These are phyloP conservation scores for Arothron firmamentum DNA, from an alignment of 2,113 vertebrate genomes.

Conservation along the genomic window DNA sequence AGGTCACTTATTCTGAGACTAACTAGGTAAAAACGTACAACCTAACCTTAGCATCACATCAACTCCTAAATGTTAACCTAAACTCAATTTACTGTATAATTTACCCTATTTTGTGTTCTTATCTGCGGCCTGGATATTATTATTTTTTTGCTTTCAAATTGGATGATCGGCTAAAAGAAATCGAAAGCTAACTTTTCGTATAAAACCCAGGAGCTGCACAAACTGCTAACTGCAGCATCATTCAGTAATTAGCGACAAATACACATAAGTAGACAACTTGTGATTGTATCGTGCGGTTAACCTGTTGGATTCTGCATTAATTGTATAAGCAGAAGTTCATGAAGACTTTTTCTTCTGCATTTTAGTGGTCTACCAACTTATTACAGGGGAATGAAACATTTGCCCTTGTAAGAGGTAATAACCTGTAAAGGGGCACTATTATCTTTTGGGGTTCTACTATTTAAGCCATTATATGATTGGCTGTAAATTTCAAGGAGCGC, in stretches of 20 bases:
- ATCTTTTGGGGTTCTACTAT: constrained; percentile 3
- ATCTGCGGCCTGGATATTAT: too few species aligned
- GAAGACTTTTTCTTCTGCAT: not conserved
- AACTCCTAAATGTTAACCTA: not conserved
- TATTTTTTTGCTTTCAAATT: too few species aligned
- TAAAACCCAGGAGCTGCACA: too few species aligned
- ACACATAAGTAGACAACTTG: too few species aligned
- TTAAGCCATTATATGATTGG: constrained; percentile 1
- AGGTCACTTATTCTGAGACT: constrained; percentile 2
- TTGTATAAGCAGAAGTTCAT: not conserved
- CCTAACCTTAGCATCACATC: not conserved
- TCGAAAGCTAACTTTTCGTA: too few species aligned
- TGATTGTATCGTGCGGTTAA: too few species aligned
- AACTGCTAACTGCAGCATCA: too few species aligned
- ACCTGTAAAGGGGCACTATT: constrained; percentile 14
- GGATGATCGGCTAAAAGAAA: too few species aligned
- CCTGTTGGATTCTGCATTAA: not conserved
- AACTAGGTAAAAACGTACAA: not conserved
- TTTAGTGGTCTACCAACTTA: not conserved
- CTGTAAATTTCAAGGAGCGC: constrained; percentile 18
- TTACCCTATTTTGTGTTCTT: too few species aligned
- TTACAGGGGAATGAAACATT: constrained; percentile 26
- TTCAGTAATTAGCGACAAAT: too few species aligned
- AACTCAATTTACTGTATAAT: too few species aligned
- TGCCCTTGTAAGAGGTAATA: constrained; percentile 24